A percentile compares a stretch with the other conserved stretches of the same genome.
These are phyloP conservation scores for Tuberolachnus salignus DNA, from an alignment of 2,888 invertebrate genomes.

Conservation along the genomic window DNA sequence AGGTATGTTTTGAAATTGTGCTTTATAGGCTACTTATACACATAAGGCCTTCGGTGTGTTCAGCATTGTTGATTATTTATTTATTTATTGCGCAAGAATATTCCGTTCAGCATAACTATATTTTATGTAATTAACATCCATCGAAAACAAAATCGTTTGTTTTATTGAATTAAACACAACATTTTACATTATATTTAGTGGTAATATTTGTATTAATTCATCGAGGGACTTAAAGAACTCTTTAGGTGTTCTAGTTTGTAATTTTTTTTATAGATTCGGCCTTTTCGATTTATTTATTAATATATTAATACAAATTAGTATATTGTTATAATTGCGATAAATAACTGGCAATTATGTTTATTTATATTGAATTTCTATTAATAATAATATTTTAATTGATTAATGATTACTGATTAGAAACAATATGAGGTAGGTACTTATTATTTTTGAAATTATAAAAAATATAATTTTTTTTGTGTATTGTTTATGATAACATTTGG, in stretches of 20 bases:
- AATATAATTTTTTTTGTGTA: no score
- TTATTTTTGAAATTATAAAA: no score
- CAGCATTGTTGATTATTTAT: slow-evolving; percentile 43
- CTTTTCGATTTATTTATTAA: not conserved
- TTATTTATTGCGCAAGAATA: slow-evolving; percentile 42
- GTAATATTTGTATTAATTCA: not conserved
- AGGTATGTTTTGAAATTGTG: slow-evolving; percentile 45
- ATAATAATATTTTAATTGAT: no score
- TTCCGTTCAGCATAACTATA: slow-evolving; percentile 13
- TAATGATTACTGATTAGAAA: no score
- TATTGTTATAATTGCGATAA: not conserved
- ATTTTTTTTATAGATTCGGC: not conserved
- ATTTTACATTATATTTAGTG: not conserved
- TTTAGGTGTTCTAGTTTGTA: not conserved
- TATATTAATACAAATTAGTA: not conserved
- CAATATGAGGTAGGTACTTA: no score
- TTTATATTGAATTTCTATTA: not conserved
- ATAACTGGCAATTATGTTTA: not conserved
- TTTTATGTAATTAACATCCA: not conserved
- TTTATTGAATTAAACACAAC: slow-evolving; percentile 1
- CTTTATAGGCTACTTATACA: slow-evolving; percentile 33
- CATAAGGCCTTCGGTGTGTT: slow-evolving; percentile 45
- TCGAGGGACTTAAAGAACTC: no score
- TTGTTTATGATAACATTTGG: no score
- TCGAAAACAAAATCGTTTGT: not conserved